Percentiles rank a stretch among this genome's conserved stretches.
Evolutionary conservation across 2,888 invertebrate species (phyloP).

Genomic region (Rosalia funebris): DNA sequence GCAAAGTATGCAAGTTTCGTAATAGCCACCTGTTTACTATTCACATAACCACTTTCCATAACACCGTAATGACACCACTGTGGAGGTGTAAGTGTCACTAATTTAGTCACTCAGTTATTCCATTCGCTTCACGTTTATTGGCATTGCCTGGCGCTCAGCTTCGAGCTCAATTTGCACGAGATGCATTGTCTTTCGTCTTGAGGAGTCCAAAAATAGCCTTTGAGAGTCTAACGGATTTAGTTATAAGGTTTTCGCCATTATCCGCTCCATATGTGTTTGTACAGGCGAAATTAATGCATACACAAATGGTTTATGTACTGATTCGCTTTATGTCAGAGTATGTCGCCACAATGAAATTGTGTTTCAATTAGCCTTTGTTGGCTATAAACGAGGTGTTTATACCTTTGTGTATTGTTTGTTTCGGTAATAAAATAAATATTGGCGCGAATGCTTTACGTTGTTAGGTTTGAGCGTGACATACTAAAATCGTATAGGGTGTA

Average conservation of each 20-base stretch:
- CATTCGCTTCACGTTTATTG: not conserved
- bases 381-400: constrained; percentile 18
- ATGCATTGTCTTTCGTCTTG: constrained; percentile 8
- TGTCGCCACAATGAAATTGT: constrained; percentile 15
- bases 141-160: not conserved
- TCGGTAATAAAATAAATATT: constrained; percentile 22
- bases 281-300: constrained; percentile 19
- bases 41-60: not conserved
- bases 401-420: constrained; percentile 21
- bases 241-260: constrained; percentile 1
- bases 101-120: not conserved
- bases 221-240: constrained; percentile 9
- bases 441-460: constrained; percentile 3
- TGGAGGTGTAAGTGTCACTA: not conserved
- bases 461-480: not conserved
- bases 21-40: not conserved
- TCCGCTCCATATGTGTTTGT: constrained; percentile 5
- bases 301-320: constrained; percentile 13
- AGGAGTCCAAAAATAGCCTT: constrained; percentile 17
- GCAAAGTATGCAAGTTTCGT: too few relatives aligned
- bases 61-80: not conserved
- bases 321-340: constrained; percentile 14
- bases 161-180: constrained; percentile 6
- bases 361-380: constrained; percentile 28
- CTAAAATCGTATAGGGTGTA: too few relatives aligned